A percentile compares a stretch with the other conserved stretches of the same genome.
These are phyloP conservation scores for Zosterops pallidus DNA, from an alignment of 2,113 vertebrate species.

Conservation along the genomic window DNA sequence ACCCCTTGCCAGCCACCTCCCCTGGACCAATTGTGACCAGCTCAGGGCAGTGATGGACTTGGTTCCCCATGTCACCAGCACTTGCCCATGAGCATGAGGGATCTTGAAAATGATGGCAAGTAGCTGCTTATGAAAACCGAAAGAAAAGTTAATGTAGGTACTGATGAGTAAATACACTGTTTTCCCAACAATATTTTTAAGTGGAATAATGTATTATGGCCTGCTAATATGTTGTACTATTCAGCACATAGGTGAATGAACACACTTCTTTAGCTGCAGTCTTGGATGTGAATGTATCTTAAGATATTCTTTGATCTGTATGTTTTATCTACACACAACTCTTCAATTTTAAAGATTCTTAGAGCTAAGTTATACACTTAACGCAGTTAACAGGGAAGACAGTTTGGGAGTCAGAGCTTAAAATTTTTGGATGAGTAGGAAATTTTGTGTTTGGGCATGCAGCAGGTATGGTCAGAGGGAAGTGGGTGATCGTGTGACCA, in stretches of 20 bases:
- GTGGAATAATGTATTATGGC: not conserved
- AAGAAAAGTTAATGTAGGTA: accelerated
- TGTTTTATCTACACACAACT: not conserved
- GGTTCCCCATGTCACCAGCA: accelerated
- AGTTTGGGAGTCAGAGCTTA: not conserved
- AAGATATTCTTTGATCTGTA: not conserved
- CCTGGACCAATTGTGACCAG: accelerated
- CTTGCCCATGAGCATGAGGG: accelerated
- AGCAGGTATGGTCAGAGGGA: not conserved
- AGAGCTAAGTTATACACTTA: not conserved
- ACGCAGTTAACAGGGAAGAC: not conserved
- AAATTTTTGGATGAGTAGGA: not conserved
- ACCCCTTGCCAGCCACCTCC: not conserved
- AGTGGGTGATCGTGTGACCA: not conserved
- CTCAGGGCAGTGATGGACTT: accelerated
- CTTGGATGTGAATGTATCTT: not conserved
- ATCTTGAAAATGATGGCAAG: not conserved
- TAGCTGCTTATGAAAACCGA: not conserved
- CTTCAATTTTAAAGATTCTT: not conserved
- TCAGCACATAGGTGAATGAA: accelerated
- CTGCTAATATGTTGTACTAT: not conserved
- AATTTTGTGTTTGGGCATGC: not conserved
- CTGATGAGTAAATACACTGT: accelerated
- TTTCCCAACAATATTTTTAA: not conserved
- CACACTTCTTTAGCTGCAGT: not conserved